Conservation (phyloP, 1,140 invertebrate genomes). For the Drosophila kurseongensis region DNA sequence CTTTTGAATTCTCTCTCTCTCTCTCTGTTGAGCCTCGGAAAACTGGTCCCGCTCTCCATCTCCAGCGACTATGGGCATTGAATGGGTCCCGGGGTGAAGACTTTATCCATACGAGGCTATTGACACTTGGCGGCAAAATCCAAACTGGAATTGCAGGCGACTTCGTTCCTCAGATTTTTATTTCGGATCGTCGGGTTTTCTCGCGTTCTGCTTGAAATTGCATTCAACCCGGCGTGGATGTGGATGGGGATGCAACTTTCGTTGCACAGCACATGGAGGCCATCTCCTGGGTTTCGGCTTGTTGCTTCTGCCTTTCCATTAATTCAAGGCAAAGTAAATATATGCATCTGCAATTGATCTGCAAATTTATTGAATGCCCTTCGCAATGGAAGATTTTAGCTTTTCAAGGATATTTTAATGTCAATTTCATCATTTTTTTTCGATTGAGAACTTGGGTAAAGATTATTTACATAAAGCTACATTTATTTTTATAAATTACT, state of each 20-base stretch:
- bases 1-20: slow-evolving; percentile 13
- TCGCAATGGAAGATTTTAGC: slow-evolving; percentile 5
- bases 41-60: slow-evolving; percentile 55
- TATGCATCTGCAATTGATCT: slow-evolving; percentile 41
- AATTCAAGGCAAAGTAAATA: slow-evolving; percentile 33
- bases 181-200: slow-evolving; percentile 29
- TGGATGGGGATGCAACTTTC: slow-evolving; percentile 24
- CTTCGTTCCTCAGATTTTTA: slow-evolving; percentile 35
- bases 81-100: slow-evolving; percentile 35
- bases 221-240: slow-evolving; percentile 20
- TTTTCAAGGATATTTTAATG: background rate
- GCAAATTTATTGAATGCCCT: slow-evolving; percentile 3
- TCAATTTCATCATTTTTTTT: background rate
- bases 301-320: slow-evolving; percentile 6
- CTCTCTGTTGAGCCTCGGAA: slow-evolving; percentile 22
- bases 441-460: background rate
- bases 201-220: slow-evolving; percentile 47
- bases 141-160: slow-evolving; percentile 73
- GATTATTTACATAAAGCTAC: no score
- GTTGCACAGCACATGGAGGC: slow-evolving; percentile 12
- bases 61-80: slow-evolving; percentile 38
- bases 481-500: no score
- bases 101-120: slow-evolving; percentile 61
- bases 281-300: slow-evolving; percentile 5
- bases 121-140: slow-evolving; percentile 59